A percentile compares a stretch with the other conserved stretches of the same genome.
These are phyloP conservation scores for Drosophila mayri DNA, from an alignment of 1,140 invertebrate species.

Conservation along the genomic window DNA sequence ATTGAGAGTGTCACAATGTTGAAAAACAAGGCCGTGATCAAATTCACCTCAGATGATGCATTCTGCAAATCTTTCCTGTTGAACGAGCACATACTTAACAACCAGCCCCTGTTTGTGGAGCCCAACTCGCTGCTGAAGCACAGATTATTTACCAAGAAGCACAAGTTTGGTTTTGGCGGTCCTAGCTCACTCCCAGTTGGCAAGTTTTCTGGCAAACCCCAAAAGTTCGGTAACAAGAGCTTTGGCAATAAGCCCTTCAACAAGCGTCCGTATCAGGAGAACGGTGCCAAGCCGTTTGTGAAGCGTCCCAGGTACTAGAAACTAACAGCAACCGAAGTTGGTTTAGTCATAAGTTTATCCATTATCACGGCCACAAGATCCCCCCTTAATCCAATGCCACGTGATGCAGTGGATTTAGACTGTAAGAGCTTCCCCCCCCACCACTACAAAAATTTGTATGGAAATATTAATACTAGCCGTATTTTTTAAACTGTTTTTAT, in stretches of 20 bases:
- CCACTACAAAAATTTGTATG: constrained; percentile 7
- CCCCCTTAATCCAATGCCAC: constrained; percentile 5
- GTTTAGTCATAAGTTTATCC: constrained; percentile 49
- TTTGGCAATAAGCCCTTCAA: constrained; percentile 55
- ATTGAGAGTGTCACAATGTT: constrained; percentile 43
- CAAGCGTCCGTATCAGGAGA: constrained; percentile 41
- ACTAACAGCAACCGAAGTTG: neutral
- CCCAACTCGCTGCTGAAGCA: constrained; percentile 63
- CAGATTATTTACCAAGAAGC: constrained; percentile 1
- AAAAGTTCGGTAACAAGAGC: constrained; percentile 22
- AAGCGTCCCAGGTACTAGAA: constrained; percentile 49
- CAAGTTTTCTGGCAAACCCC: neutral
- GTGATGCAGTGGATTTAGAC: constrained; percentile 20
- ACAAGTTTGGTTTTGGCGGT: too few species aligned
- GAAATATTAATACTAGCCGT: constrained; percentile 1
- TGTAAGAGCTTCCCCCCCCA: constrained; percentile 7
- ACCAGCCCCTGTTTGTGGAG: constrained; percentile 63
- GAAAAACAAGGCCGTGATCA: constrained; percentile 36
- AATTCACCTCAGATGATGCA: constrained; percentile 53
- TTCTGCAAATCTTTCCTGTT: constrained; percentile 73
- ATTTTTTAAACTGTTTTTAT: constrained; percentile 6
- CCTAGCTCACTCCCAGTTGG: neutral
- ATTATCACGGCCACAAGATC: constrained; percentile 2
- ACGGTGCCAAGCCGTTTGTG: constrained; percentile 21
- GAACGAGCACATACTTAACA: constrained; percentile 47